Evolutionary conservation across 2,888 invertebrate species (phyloP).

Genomic region (Galerucella pusilla): DNA sequence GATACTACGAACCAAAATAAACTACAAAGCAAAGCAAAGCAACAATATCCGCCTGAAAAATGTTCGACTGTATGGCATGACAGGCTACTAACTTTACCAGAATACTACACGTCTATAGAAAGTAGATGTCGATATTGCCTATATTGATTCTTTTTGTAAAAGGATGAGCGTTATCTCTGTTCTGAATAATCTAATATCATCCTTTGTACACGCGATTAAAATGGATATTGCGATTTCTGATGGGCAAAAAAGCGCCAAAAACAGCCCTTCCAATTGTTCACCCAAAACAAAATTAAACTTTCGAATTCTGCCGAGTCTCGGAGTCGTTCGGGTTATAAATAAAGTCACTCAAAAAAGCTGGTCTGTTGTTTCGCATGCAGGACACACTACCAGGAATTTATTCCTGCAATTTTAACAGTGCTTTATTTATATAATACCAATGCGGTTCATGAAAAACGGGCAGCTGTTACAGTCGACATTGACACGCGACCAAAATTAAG

Average conservation of each 20-base stretch:
- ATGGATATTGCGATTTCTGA: constrained; percentile 34
- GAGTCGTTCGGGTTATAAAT: constrained; percentile 34
- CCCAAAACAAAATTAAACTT: constrained; percentile 39
- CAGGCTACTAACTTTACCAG: background rate
- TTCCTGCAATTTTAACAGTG: constrained; percentile 39
- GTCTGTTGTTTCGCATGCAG: constrained; percentile 40
- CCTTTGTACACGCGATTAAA: constrained; percentile 33
- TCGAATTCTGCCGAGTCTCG: constrained; percentile 28
- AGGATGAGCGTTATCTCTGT: constrained; percentile 31
- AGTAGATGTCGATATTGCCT: constrained; percentile 25
- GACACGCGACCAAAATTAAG: constrained; percentile 33
- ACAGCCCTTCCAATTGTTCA: constrained; percentile 31
- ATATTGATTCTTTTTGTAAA: constrained; percentile 23
- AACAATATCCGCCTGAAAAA: background rate
- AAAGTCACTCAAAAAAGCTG: constrained; percentile 34
- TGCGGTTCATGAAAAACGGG: constrained; percentile 20
- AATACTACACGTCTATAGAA: constrained; percentile 9
- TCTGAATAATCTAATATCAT: constrained; percentile 33
- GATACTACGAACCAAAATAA: background rate
- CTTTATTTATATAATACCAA: constrained; percentile 38
- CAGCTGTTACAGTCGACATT: constrained; percentile 24
- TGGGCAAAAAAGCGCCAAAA: constrained; percentile 24
- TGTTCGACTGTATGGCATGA: background rate
- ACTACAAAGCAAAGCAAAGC: background rate
- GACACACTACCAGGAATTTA: constrained; percentile 39